Conservation (phyloP, 2,113 vertebrate genomes). For the Heptranchias perlo region DNA sequence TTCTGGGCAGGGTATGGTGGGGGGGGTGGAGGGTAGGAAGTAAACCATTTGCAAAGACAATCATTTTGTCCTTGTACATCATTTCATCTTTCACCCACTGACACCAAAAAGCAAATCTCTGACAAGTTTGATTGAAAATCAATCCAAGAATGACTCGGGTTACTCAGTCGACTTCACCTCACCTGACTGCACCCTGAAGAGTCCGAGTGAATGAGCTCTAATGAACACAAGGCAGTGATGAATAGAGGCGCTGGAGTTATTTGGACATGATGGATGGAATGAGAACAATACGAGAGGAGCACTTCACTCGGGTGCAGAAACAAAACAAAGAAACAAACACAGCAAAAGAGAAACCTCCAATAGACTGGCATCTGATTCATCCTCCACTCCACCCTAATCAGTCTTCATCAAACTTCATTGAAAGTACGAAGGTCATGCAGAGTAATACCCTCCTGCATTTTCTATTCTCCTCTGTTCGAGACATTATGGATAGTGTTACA, state of each 20-base stretch:
- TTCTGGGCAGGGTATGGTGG: background rate
- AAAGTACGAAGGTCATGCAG: background rate
- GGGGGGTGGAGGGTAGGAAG: background rate
- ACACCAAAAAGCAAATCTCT: background rate
- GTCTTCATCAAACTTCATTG: background rate
- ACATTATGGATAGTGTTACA: background rate
- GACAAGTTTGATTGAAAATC: constrained; percentile 29
- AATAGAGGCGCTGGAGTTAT: background rate
- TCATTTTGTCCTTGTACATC: background rate
- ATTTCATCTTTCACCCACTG: background rate
- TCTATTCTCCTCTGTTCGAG: background rate
- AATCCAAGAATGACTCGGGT: background rate
- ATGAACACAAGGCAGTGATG: constrained; percentile 10
- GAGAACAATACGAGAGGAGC: background rate
- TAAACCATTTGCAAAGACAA: background rate
- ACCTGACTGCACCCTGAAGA: constrained; percentile 8
- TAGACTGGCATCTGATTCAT: background rate
- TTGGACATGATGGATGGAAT: constrained; percentile 7
- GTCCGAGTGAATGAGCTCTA: background rate
- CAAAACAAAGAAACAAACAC: background rate
- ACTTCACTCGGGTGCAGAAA: background rate
- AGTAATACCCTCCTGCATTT: background rate
- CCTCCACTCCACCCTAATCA: background rate
- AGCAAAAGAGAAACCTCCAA: background rate
- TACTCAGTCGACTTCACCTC: background rate